Evolutionary conservation across 2,113 vertebrate genomes (phyloP).

Genomic region (Nipponia nippon): DNA sequence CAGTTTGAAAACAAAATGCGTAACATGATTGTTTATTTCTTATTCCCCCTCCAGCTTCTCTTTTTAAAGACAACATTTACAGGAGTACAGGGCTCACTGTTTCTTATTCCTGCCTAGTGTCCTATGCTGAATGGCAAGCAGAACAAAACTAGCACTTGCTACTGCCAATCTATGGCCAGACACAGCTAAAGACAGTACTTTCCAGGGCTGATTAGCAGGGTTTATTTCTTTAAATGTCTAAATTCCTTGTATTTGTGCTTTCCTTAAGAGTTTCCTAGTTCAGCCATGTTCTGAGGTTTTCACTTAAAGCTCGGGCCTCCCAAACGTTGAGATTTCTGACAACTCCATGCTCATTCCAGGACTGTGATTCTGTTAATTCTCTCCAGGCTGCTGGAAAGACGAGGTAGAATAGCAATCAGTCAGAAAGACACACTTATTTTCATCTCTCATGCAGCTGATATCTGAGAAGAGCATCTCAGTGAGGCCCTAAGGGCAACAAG

Average conservation of each 20-base stretch:
- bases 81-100: background rate
- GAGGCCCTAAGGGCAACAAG: constrained; percentile 8
- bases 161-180: background rate
- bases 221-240: background rate
- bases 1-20: background rate
- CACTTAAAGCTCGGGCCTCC: background rate
- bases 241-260: background rate
- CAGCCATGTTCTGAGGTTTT: background rate
- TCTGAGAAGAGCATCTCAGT: constrained; percentile 25
- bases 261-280: background rate
- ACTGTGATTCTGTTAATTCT: background rate
- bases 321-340: background rate
- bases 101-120: background rate
- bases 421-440: background rate
- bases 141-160: background rate
- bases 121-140: background rate
- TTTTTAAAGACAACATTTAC: background rate
- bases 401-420: background rate
- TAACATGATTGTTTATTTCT: background rate
- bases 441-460: background rate
- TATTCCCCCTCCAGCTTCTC: background rate
- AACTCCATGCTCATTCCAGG: background rate
- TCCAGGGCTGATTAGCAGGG: background rate
- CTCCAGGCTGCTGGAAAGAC: background rate
- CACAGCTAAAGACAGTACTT: background rate